Evolutionary conservation across 2,797 vertebrate genomes (phyloP), one percentile per base, ranked within the genome.

Genomic region (Fistularia commersonii): DNA sequence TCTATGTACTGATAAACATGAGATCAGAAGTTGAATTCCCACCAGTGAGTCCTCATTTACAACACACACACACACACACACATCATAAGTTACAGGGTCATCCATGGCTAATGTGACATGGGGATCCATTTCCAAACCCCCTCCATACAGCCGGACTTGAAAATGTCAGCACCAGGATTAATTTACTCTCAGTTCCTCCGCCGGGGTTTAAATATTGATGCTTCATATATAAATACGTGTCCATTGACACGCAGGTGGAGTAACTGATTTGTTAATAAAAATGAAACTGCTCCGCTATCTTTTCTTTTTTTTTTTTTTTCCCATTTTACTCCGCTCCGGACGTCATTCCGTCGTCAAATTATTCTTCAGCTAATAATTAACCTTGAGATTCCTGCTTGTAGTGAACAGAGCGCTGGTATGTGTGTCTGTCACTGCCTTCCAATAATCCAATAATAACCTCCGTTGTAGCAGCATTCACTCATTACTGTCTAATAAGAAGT

Each of bases 261-360:
- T 4, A 41, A 23, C 23, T 23, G 23, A 23, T 23, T 23, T 2
- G 23, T 23, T 23, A 23, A 23, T 2, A 23, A 23, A 23, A 23
- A 23, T 23, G 23, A 23, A 23, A 23, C 23, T 23, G 4, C 23
- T 23, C 23, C 2, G 23, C 23, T 23, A 23, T 23, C 23, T 23
- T 23, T 23, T 23, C 4, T 23, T 23, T 23, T 23, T 23, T 23
- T 23, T 23, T 23, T 23, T 23, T 23, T 4, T 23, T 23, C 23
- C 23, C 23, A 23, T 23, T 23, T 23, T 23, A 23, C 23, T 2
- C 23, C 23, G 23, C 41, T 46, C 43, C 47, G 65, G 74, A 53
- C 46, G 60, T 81, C 64, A 59, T 36, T 61, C 66, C 36, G 45
- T 83, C 76, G 69, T 72, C 68, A 72, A 11, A 50, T 57, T 48